Evolutionary conservation across 2,113 vertebrate genomes (phyloP).

Genomic region (Epinephelus fuscoguttatus): DNA sequence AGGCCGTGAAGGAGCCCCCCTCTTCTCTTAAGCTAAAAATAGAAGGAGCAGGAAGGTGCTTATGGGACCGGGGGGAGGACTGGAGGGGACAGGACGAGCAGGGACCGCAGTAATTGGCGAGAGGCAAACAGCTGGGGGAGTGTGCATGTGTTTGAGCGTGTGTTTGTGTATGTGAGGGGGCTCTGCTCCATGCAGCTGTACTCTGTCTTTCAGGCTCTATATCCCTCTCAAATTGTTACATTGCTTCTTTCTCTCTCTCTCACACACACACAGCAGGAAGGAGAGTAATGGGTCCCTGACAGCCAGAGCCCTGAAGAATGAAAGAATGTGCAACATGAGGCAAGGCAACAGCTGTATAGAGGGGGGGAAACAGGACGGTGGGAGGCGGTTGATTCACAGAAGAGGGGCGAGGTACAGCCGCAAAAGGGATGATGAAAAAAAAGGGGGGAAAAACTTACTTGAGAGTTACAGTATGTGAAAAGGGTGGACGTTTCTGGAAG

Average conservation of each 20-base stretch:
- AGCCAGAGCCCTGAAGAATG: conserved; percentile 77
- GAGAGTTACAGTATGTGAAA: conserved; percentile 24
- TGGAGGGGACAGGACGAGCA: conserved; percentile 45
- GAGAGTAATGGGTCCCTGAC: conserved; percentile 78
- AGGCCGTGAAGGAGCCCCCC: conserved; percentile 55
- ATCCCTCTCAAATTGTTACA: conserved; percentile 70
- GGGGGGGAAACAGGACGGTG: neutral
- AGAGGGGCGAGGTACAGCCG: conserved; percentile 39
- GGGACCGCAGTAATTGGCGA: conserved; percentile 67
- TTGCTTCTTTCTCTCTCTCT: conserved; percentile 49
- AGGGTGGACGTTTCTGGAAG: conserved; percentile 65
- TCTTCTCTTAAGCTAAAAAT: conserved; percentile 76
- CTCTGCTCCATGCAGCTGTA: conserved; percentile 76
- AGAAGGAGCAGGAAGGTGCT: conserved; percentile 75
- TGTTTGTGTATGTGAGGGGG: conserved; percentile 13
- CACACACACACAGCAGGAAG: conserved; percentile 69
- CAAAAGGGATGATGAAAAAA: conserved; percentile 38
- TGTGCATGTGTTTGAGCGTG: conserved; percentile 38
- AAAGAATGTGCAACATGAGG: conserved; percentile 83
- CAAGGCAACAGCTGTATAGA: conserved; percentile 81
- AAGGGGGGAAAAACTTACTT: neutral
- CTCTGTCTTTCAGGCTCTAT: conserved; percentile 76
- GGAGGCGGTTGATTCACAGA: conserved; percentile 55
- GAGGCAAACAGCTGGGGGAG: conserved; percentile 80
- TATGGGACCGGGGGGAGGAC: conserved; percentile 56